Percentiles rank a stretch among this genome's conserved stretches.
phyloP scores from a whole-genome alignment of 2,888 invertebrate species.

The Alviniconcha strummeri region DNA sequence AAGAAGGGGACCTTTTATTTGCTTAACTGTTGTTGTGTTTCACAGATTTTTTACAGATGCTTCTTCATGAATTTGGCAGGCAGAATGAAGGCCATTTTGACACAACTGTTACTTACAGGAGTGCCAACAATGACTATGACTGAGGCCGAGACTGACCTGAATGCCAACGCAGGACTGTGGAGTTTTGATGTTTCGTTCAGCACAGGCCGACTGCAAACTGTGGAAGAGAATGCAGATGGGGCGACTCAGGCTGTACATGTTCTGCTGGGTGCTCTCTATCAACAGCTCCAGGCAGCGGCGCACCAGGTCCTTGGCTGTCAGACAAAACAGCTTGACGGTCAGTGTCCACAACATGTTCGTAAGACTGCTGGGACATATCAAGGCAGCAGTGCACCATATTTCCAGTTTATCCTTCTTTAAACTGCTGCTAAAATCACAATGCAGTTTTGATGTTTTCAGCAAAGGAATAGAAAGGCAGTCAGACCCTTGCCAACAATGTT shows the following conservation, averaged over 20 bases:
- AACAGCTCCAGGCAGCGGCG: slow-evolving; percentile 54
- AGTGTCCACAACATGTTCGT: background rate
- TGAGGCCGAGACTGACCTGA: slow-evolving; percentile 50
- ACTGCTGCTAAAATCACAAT: no score
- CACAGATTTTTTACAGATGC: background rate
- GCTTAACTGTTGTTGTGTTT: background rate
- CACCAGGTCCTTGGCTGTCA: slow-evolving; percentile 24
- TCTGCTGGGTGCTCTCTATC: slow-evolving; percentile 58
- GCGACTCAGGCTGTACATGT: slow-evolving; percentile 60
- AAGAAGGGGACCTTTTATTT: background rate
- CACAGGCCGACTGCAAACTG: slow-evolving; percentile 57
- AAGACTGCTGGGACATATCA: no score
- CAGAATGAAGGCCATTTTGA: no score
- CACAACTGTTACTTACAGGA: no score
- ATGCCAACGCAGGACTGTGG: slow-evolving; percentile 65
- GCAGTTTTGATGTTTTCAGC: no score
- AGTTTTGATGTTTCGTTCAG: slow-evolving; percentile 55
- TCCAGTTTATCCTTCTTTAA: background rate
- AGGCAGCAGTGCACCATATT: background rate
- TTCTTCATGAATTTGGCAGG: background rate
- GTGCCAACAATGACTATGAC: no score
- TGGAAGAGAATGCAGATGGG: slow-evolving; percentile 64
- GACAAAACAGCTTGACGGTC: no score
- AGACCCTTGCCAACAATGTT: no score
- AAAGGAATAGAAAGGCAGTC: no score